Evolutionary conservation across 2,888 invertebrate genomes (phyloP), one percentile per base, ranked within the genome.

Genomic region (Selenia dentaria): DNA sequence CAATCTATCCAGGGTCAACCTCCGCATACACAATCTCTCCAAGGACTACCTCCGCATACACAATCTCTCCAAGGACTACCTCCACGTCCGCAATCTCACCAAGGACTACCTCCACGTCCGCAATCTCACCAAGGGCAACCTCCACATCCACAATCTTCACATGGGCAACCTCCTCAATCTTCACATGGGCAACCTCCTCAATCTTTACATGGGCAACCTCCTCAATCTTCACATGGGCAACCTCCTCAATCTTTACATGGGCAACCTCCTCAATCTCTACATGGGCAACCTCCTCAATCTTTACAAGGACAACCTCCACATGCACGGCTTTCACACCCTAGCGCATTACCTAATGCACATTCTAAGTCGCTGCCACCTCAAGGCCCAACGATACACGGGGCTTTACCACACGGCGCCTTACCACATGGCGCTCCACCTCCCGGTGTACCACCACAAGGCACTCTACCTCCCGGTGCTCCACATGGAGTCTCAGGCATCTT

Each of bases 121-220:
- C 29, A 16, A 6, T 8, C 13, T 6, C 28, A 13, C 9, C 29
- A 16, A 58, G 9, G 57, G 57, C 5, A 55, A 6, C 10, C 25
- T 9, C 10, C 10, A 9, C 25, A 25, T 10, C 9, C 9, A 3
- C 25, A 25, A 25, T 6, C 25, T 9, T 54, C 37, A 11, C 31
- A 13, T 24, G 4, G 35, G 29, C 34, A 24, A 11, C 42, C 42
- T 2, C 37, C 44, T 11, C 32, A 20, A 11, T 33, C 41, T 3
- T 12, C 25, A 1, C 26, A 1, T 26, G 14, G 25, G 6, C 34
- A 8, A 18, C 46, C 50, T 3, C 46, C 38, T 1, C 38, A 10
- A 14, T 33, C 28, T n/a, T 41, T 39, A 11, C 48, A 32, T 31
- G 25, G 9, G 9, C 31, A 18, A 11, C 39, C 40, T 2, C n/a